Evolutionary conservation across 2,113 vertebrate species (phyloP).

Genomic region (Ascaphus truei): DNA sequence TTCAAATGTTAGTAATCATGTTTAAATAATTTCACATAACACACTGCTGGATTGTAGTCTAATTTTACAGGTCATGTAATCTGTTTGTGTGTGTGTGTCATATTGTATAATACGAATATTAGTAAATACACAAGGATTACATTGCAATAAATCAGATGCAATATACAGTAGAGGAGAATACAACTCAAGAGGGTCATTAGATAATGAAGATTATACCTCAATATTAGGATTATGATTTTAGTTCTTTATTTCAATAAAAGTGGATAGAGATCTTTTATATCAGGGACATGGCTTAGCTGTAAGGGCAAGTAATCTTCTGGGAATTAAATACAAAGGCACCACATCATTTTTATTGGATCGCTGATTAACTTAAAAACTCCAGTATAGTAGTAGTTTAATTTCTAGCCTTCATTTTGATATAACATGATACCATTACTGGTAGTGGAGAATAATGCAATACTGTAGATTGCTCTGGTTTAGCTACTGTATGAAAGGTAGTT

Average conservation of each 20-base stretch:
- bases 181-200: slow-evolving; percentile 69
- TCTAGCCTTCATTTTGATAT: slow-evolving; percentile 83
- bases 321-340: slow-evolving; percentile 72
- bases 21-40: too few species aligned
- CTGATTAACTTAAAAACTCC: slow-evolving; percentile 76
- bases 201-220: slow-evolving; percentile 79
- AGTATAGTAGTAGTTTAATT: slow-evolving; percentile 71
- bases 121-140: slow-evolving; percentile 73
- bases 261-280: slow-evolving; percentile 79
- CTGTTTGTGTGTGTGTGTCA: too few species aligned
- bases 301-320: slow-evolving; percentile 77
- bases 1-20: too few species aligned
- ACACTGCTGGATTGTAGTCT: too few species aligned
- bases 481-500: slow-evolving; percentile 7
- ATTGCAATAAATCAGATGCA: slow-evolving; percentile 67
- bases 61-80: too few species aligned
- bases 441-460: slow-evolving; percentile 34
- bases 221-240: slow-evolving; percentile 81
- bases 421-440: slow-evolving; percentile 64
- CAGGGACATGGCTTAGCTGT: slow-evolving; percentile 74
- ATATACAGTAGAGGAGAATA: slow-evolving; percentile 48
- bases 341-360: slow-evolving; percentile 75
- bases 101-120: too few species aligned
- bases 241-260: slow-evolving; percentile 80
- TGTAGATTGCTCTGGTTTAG: not conserved